These are phyloP conservation scores for Myripristis jacobus DNA, from an alignment of 2,797 vertebrate species.

Conservation along the genomic window DNA sequence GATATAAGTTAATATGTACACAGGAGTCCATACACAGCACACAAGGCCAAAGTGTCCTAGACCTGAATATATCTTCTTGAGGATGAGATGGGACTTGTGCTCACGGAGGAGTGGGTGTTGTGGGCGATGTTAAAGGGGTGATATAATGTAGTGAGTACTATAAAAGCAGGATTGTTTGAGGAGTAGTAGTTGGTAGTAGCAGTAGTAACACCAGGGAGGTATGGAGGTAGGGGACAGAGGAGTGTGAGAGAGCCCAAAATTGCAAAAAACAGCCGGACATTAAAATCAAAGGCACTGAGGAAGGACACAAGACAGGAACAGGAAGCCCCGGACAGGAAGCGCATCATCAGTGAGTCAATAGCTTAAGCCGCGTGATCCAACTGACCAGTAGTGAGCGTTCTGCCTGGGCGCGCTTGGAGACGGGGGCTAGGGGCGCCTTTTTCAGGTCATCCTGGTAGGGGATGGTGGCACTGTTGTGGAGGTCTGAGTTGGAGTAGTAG, in stretches of 20 bases:
- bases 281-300: slow-evolving; percentile 85
- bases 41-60: slow-evolving; percentile 59
- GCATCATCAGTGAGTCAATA: slow-evolving; percentile 93
- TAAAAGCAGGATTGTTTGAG: slow-evolving; percentile 73
- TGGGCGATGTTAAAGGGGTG: slow-evolving; percentile 74
- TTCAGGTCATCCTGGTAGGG: slow-evolving; percentile 91
- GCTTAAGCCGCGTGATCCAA: slow-evolving; percentile 93
- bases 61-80: slow-evolving; percentile 72
- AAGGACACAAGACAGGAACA: slow-evolving; percentile 77
- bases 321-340: slow-evolving; percentile 69
- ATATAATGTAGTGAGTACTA: slow-evolving; percentile 74
- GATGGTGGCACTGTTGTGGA: slow-evolving; percentile 93
- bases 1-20: slow-evolving; percentile 78
- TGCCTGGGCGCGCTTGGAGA: slow-evolving; percentile 85
- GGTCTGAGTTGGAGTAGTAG: slow-evolving; percentile 88
- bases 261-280: slow-evolving; percentile 66
- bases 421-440: slow-evolving; percentile 79
- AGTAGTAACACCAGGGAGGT: slow-evolving; percentile 73
- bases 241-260: slow-evolving; percentile 75
- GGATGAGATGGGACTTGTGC: slow-evolving; percentile 62
- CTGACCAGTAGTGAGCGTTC: slow-evolving; percentile 93
- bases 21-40: slow-evolving; percentile 60
- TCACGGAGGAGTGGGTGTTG: slow-evolving; percentile 47
- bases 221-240: slow-evolving; percentile 71
- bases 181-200: slow-evolving; percentile 79